Conservation (phyloP, 2,888 invertebrate species). For the Salticus scenicus region DNA sequence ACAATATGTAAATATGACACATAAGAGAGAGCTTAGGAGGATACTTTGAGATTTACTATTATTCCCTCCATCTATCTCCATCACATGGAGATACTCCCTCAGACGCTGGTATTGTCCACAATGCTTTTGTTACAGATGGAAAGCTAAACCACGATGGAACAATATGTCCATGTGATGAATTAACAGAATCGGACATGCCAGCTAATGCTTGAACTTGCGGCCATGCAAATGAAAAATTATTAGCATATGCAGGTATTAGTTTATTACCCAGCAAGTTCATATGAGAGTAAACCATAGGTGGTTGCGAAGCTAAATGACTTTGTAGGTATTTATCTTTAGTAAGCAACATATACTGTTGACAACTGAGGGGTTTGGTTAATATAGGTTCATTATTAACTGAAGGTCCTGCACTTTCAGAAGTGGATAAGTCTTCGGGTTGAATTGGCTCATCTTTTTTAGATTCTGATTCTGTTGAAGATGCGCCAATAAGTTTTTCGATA, state of each 20-base stretch:
- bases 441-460: constrained; percentile 26
- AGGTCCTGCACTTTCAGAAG: constrained; percentile 24
- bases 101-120: constrained; percentile 37
- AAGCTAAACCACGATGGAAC: constrained; percentile 43
- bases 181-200: constrained; percentile 40
- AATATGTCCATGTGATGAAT: constrained; percentile 24
- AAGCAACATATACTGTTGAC: constrained; percentile 49
- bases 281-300: constrained; percentile 52
- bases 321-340: constrained; percentile 51
- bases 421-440: constrained; percentile 9
- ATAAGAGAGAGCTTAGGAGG: background rate
- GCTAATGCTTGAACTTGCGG: constrained; percentile 39
- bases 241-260: constrained; percentile 48
- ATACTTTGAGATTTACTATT: background rate
- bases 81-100: constrained; percentile 39
- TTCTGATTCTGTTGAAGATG: background rate
- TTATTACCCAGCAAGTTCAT: constrained; percentile 44
- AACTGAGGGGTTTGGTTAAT: constrained; percentile 33
- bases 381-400: background rate
- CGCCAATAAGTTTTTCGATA: constrained; percentile 56
- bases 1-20: background rate
- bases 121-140: constrained; percentile 39
- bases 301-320: constrained; percentile 29
- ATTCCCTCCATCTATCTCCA: constrained; percentile 43
- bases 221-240: constrained; percentile 42